Percentiles rank a stretch among this genome's conserved stretches.
These are phyloP conservation scores for Epizoanthus stellaris DNA, from an alignment of 92 coral and sea anemone genomes.

Conservation along the genomic window DNA sequence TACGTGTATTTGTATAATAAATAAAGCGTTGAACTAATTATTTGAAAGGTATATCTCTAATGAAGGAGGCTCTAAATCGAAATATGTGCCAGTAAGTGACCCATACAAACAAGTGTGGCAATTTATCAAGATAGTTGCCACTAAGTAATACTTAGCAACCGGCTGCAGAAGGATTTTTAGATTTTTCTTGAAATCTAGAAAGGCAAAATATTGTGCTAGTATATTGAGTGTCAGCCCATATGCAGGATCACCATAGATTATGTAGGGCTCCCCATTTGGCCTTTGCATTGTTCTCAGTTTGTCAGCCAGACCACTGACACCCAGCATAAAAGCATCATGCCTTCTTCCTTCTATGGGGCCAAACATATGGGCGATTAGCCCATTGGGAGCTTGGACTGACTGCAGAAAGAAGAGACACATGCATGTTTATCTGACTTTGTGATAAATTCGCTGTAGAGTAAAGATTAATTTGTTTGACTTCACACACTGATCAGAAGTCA, in stretches of 20 bases:
- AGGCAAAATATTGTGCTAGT: constrained; percentile 22
- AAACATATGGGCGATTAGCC: constrained; percentile 58
- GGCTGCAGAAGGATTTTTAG: constrained; percentile 23
- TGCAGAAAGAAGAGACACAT: constrained; percentile 5
- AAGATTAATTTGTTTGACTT: no score
- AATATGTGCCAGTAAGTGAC: constrained; percentile 47
- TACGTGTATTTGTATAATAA: background rate
- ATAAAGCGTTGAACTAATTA: constrained; percentile 12
- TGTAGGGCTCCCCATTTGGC: constrained; percentile 66
- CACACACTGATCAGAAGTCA: no score
- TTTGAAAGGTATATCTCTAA: constrained; percentile 51
- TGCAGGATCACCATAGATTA: constrained; percentile 66
- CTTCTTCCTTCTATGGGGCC: constrained; percentile 67
- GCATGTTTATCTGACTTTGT: no score
- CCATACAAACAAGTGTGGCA: constrained; percentile 63
- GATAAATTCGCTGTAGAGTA: no score
- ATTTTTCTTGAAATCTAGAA: no score
- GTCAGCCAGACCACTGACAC: constrained; percentile 51
- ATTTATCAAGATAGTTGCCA: constrained; percentile 27
- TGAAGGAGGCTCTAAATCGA: constrained; percentile 56
- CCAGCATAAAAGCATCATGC: constrained; percentile 70
- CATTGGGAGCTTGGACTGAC: constrained; percentile 75
- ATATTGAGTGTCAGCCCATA: constrained; percentile 65
- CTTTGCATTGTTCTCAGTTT: constrained; percentile 30
- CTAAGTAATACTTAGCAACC: constrained; percentile 53